Evolutionary conservation across 2,888 invertebrate species (phyloP), one percentile per base, ranked within the genome.

Genomic region (Mythimna vitellina): DNA sequence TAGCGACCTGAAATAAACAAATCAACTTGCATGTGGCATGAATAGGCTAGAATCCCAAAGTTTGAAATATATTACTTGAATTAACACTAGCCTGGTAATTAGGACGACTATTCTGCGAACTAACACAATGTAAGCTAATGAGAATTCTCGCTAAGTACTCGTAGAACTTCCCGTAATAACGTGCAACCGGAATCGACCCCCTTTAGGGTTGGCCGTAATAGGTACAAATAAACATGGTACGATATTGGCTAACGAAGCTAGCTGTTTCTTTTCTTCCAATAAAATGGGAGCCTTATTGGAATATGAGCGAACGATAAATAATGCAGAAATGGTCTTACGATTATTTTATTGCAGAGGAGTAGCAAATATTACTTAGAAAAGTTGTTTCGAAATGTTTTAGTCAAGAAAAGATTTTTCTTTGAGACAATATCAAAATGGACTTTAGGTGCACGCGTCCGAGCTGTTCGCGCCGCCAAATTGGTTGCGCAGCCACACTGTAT

Each of bases 211-310:
- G 22, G 22, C 25, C 12, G 51, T 22, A 70, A 49, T 75, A 80
- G 5, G 14, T 42, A 42, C 46, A 65, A 80, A 66, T 69, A 78
- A 74, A 74, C 20, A 76, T 57, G 53, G 4, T 17, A 54, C 14
- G 17, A 49, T 76, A 78, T 76, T 70, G 46, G 60, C n/a, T 29
- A 64, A 80, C 35, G 65, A 35, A 58, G 53, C 60, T 57, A 53
- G 25, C 53, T n/a, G 63, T 32, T 53, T 32, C 25, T 56, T 64
- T 53, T 42, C 46, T 12, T 9, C 29, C 14, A 61, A 80, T 79
- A 70, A 80, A 70, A 51, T 64, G 5, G 1, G 1, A 38, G 53
- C 49, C 9, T 42, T 64, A 70, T 64, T 60, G 3, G 61, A 42
- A 79, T 64, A 76, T 64, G 53, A 61, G 66, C 61, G 53, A 14